Evolutionary conservation across 1,140 invertebrate genomes (phyloP), one percentile per base, ranked within the genome.

Genomic region (Papilio polyxenes): DNA sequence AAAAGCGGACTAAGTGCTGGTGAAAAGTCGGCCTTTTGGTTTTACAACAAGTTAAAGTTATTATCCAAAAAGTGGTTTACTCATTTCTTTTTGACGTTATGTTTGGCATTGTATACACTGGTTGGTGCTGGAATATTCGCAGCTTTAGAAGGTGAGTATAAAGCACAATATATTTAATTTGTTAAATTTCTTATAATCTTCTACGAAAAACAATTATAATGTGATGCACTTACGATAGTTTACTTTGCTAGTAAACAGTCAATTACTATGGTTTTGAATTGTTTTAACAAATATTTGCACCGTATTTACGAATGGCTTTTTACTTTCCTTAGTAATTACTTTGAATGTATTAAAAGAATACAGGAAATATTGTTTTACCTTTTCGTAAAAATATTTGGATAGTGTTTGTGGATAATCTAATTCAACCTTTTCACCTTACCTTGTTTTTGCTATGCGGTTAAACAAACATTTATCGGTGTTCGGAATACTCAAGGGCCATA

Each of bases 31-130:
- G 97, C 97, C 0, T 97, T 96, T 87, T 98, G 97, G 95, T 92
- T 97, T 75, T 97, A 97, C 88, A 96, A 96, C 83, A 98, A 97
- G 93, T 92, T 98, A 65, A 96, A 96, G 89, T 94, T 95, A 15
- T 96, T 96, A 95, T 98, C 97, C 1, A 96, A 96, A 86, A 96
- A 96, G 83, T 98, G 98, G 97, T 98, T 98, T 91, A 98, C 97
- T 10, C 98, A 98, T 94, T 96, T 98, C 53, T 98, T 98, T 91
- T 95, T 98, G 81, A 96, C 97, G 85, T 87, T 97, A 80, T 96
- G 98, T 83, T 95, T 98, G 49, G 93, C 96, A 44, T 92, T 96
- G 8, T 98, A 98, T 90, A 98, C 96, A 83, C 92, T 97, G 40
- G 95, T 97, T 0, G 98, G 98, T 40, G 98, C 97, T 0, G 92